Percentiles rank a stretch among this genome's conserved stretches.
phyloP scores from a whole-genome alignment of 2,113 vertebrate species.

The Pteruthius melanotis region DNA sequence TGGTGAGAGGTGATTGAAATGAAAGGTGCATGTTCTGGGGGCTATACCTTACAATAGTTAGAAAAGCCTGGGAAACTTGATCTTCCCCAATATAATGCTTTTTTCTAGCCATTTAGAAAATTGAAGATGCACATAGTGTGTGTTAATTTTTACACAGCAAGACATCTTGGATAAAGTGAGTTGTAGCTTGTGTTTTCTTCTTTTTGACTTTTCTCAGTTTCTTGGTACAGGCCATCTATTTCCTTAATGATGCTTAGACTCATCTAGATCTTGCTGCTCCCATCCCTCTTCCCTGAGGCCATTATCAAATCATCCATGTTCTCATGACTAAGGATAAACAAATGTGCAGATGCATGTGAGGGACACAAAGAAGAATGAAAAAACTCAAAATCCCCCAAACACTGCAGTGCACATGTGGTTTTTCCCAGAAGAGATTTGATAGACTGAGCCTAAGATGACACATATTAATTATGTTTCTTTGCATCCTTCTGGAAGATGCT shows the following conservation, averaged over 20 bases:
- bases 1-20: background rate
- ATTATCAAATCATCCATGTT: conserved; percentile 1
- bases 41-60: background rate
- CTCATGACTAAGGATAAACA: conserved; percentile 22
- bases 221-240: background rate
- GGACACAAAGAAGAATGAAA: background rate
- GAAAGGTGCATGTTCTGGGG: background rate
- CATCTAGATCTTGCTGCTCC: background rate
- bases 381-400: background rate
- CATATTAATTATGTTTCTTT: background rate
- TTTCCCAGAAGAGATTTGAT: background rate
- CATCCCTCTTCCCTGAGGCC: background rate
- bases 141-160: background rate
- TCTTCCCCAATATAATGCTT: background rate
- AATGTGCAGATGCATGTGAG: background rate
- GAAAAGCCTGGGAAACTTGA: background rate
- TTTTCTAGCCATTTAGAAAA: background rate
- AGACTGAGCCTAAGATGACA: background rate
- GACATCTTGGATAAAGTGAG: background rate
- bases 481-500: background rate
- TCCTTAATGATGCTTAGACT: background rate
- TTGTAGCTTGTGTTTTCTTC: background rate
- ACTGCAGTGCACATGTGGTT: background rate
- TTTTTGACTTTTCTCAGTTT: background rate
- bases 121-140: background rate